A percentile compares a stretch with the other conserved stretches of the same genome.
Conservation (phyloP, 1,140 invertebrate genomes). For the Drosophila kikkawai region DNA sequence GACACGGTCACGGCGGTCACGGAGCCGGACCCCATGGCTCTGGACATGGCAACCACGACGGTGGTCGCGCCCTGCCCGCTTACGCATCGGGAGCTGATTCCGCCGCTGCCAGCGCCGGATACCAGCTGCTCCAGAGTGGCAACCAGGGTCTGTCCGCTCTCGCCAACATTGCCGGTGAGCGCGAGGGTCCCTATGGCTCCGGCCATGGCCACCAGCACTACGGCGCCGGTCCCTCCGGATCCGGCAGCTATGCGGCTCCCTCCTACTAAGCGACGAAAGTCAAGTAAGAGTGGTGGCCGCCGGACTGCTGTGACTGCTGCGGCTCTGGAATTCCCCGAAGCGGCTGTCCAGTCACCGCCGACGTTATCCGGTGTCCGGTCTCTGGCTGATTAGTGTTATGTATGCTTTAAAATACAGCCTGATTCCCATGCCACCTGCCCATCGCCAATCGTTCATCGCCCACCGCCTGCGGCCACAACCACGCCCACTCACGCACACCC, state of each 20-base stretch:
- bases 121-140: conserved; percentile 76
- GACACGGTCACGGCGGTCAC: conserved; percentile 31
- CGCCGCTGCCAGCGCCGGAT: conserved; percentile 73
- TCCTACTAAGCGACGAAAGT: conserved; percentile 47
- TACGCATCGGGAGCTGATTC: conserved; percentile 70
- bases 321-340: conserved; percentile 38
- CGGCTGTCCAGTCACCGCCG: conserved; percentile 23
- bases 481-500: conserved; percentile 27
- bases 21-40: conserved; percentile 54
- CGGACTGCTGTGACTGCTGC: conserved; percentile 23
- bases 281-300: not conserved
- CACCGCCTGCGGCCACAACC: conserved; percentile 4
- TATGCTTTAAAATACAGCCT: conserved; percentile 56
- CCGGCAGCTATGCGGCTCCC: conserved; percentile 50
- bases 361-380: conserved; percentile 19
- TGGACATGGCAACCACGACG: conserved; percentile 44
- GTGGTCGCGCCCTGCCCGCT: conserved; percentile 61
- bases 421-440: conserved; percentile 39
- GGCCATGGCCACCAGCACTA: conserved; percentile 53
- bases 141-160: conserved; percentile 78
- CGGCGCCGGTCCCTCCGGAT: conserved; percentile 45
- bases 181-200: conserved; percentile 56
- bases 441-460: conserved; percentile 13
- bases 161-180: conserved; percentile 72
- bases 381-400: conserved; percentile 52